Evolutionary conservation across 2,113 vertebrate species (phyloP).

Genomic region (Psettodes erumei): DNA sequence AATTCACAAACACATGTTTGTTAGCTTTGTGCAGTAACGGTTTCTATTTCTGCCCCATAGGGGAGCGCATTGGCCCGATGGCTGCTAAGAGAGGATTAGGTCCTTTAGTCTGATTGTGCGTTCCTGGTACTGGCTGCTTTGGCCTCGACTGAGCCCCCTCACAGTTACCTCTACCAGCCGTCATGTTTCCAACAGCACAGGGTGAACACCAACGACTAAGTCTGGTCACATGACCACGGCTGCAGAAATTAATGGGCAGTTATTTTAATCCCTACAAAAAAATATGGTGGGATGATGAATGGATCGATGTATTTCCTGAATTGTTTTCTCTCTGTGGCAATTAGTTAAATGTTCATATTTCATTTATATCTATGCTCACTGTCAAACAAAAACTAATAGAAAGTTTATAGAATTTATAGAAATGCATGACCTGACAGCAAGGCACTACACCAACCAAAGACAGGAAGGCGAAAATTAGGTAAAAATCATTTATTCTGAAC

Average conservation of each 20-base stretch:
- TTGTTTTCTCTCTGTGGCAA: not conserved
- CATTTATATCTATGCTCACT: not conserved
- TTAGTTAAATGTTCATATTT: not conserved
- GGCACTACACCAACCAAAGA: not conserved
- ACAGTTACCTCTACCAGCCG: not conserved
- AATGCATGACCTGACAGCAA: not conserved
- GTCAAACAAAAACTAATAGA: not conserved
- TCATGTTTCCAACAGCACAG: not conserved
- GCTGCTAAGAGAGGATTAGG: conserved; percentile 37
- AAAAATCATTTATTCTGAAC: not conserved
- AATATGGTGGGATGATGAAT: not conserved
- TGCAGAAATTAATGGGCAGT: no score
- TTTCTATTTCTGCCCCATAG: not conserved
- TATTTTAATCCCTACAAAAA: not conserved
- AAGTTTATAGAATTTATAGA: not conserved
- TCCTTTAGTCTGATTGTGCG: conserved; percentile 25
- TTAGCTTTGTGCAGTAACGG: not conserved
- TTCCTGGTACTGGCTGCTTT: conserved; percentile 48
- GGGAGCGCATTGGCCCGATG: not conserved
- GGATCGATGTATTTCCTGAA: not conserved
- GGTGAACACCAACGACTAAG: not conserved
- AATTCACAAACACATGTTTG: conserved; percentile 21
- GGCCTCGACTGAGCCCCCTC: conserved; percentile 27
- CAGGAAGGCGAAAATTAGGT: not conserved
- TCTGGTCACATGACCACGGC: not conserved